Evolutionary conservation across 2,113 vertebrate genomes (phyloP), one percentile per base, ranked within the genome.

Genomic region (Falcunculus frontatus): DNA sequence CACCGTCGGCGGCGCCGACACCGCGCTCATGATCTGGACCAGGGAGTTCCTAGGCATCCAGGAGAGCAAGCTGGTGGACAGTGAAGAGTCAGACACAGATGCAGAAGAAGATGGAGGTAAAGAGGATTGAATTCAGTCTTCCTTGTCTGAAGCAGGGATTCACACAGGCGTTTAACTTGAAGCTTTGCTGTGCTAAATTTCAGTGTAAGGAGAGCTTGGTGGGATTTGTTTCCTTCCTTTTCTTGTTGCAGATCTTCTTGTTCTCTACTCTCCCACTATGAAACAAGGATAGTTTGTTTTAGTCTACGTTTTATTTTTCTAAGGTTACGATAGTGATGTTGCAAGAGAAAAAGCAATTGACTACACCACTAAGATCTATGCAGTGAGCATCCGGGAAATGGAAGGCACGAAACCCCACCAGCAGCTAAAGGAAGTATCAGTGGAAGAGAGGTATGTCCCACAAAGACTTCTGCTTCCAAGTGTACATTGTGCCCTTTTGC

Each of bases 291-390:
- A 49, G 70, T 26, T 88, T 80, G n/a, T 49, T 85, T 90, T 60
- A 86, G 63, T 68, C 44, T 84, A 7, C 69, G 41, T 84, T 96
- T 80, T 63, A 19, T 78, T 86, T 95, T 47, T 89, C 89, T 64
- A 97, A 99, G 99, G 99, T 35, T 99, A 99, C 44, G 99, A 99
- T 97, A 99, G 99, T 23, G 99, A 99, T 12, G 99, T 99, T 47
- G 99, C 99, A 22, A 98, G 98, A 81, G 99, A 99, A 95, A 99
- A 99, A 94, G 98, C 93, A 41, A 98, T 99, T 79, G 99, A 99
- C 88, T 99, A 99, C 68, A 98, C 99, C 76, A 99, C 99, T 13
- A 99, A 99, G 98, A 98, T 99, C 96, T 99, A 99, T 67, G 99
- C 99, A 0, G 98, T 98, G 89, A 99, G 98, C 98, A 99, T 99